Base-by-base conservation (phyloP, 2,113 vertebrate species). In the Hipposideros armiger region DNA sequence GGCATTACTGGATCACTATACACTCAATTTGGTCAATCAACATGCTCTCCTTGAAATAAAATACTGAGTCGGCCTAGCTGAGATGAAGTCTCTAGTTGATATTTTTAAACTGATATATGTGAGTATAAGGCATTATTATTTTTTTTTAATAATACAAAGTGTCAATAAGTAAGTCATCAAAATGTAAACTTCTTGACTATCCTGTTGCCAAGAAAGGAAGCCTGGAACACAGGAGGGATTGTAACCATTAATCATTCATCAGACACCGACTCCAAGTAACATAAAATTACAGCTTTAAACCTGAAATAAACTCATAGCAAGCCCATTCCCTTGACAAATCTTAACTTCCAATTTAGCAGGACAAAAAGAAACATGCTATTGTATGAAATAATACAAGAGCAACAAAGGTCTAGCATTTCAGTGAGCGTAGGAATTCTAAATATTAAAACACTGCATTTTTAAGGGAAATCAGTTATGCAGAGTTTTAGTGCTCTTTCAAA, bases 171-270 rank as follows among this genome's bases (percentile, higher is more conserved):
- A 83, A 69, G 86, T 80, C 64, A 96, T 84, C 73, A 91, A 97
- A 97, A 93, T 90, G 93, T 30, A 96, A 85, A 91, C 62, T 70
- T 93, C 74, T 83, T 95, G 8, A 95, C 87, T 96, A 66, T 40
- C 80, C 1, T n/a, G 95, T 45, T 69, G 85, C 40, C 92, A 87
- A 93, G 67, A 97, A 98, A 96, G 91, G 4, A 91, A 26, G 76
- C 8, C 74, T 95, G 22, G 73, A 93, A 94, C 19, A 96, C 15
- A 94, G 20, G 7, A 62, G 76, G 81, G 32, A 90, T n/a, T 95
- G 54, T 47, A n/a, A 40, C 77, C 47, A 52, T 94, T 83, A 97
- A 94, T 70, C 92, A 92, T 92, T 69, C 90, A 96, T 97, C 50
- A 58, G 36, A 83, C 72, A 91, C 11, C 58, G 30, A 95, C 19